Conservation (phyloP, 2,797 vertebrate species). For the Lemur catta region DNA sequence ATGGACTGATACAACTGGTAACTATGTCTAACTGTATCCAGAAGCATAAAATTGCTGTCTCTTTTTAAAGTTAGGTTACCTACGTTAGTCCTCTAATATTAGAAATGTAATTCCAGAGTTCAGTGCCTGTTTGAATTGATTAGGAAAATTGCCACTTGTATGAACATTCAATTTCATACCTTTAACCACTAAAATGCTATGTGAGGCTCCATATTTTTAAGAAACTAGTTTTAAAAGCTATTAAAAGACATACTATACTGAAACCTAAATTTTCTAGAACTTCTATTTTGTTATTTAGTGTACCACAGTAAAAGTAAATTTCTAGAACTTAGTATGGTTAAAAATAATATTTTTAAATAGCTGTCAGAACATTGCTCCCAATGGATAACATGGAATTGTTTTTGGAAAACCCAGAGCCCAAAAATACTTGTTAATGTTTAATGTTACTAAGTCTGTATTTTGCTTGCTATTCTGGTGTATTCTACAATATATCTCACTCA, state of each 20-base stretch:
- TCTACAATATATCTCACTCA: background rate
- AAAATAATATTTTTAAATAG: background rate
- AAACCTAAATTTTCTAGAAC: background rate
- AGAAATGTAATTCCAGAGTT: constrained; percentile 55
- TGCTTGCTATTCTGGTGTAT: background rate
- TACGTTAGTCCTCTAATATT: constrained; percentile 23
- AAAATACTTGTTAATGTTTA: background rate
- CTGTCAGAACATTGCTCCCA: background rate
- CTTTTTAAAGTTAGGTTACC: constrained; percentile 32
- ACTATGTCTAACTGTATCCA: constrained; percentile 45
- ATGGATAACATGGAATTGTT: background rate
- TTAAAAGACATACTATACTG: constrained; percentile 3
- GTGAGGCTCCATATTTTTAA: background rate
- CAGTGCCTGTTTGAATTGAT: constrained; percentile 5
- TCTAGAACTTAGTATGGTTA: background rate
- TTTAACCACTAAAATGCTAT: background rate
- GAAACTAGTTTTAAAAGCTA: constrained; percentile 8
- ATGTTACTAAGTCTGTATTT: background rate
- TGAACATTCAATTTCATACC: constrained; percentile 1
- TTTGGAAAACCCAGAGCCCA: background rate
- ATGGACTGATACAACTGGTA: background rate
- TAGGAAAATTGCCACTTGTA: background rate
- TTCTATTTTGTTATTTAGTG: background rate
- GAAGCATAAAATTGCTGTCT: background rate
- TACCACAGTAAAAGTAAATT: background rate